Conservation (phyloP, 2,797 vertebrate species). For the Pristis pectinata region DNA sequence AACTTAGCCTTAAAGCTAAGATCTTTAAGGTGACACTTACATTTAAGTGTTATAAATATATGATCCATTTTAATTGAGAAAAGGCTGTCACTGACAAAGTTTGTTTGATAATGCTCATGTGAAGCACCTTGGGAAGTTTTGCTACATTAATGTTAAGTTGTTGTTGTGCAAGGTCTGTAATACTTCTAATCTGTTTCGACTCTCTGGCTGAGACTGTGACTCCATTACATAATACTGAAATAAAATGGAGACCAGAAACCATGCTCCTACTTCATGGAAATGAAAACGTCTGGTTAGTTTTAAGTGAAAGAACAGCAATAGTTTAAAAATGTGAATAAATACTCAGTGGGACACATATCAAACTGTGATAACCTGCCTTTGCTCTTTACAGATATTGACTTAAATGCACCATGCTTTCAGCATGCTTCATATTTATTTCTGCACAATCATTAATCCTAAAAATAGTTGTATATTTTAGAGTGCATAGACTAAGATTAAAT, state of each 20-base stretch:
- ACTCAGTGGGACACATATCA: neutral
- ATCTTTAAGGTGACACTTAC: too few species aligned
- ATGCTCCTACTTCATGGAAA: neutral
- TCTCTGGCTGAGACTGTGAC: neutral
- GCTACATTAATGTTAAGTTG: too few species aligned
- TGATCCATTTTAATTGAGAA: neutral
- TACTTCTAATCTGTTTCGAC: neutral
- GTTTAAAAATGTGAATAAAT: neutral
- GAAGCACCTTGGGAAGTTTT: too few species aligned
- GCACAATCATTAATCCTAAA: neutral
- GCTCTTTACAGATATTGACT: neutral
- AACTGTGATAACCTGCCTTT: neutral
- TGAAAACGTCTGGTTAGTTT: neutral
- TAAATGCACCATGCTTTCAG: neutral
- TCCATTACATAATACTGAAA: neutral
- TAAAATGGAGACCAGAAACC: neutral
- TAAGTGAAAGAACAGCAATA: neutral
- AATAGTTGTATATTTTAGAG: neutral
- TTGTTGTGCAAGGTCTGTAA: too few species aligned
- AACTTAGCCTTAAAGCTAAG: neutral
- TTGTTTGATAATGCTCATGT: too few species aligned
- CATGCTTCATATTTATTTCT: neutral
- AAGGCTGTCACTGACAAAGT: too few species aligned
- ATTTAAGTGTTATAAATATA: neutral
- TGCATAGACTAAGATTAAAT: neutral